Percentiles rank a stretch among this genome's conserved stretches.
phyloP scores from a whole-genome alignment of 2,797 vertebrate species.

The Liasis olivaceus region DNA sequence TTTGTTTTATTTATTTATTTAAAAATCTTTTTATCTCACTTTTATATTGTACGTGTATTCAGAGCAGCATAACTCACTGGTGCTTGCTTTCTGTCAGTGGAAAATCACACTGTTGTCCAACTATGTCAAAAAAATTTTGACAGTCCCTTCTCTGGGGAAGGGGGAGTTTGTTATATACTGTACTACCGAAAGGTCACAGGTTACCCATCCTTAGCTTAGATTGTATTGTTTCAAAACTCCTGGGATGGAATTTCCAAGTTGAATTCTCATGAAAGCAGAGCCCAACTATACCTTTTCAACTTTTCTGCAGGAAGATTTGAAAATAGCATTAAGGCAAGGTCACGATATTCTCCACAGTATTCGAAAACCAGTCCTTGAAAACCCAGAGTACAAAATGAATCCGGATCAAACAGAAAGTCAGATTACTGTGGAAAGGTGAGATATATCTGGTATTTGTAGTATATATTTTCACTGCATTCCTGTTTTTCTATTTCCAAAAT shows the following conservation, averaged over 20 bases:
- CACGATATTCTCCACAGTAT: constrained; percentile 85
- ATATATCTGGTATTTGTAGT: not conserved
- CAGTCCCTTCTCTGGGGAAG: not conserved
- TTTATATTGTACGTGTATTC: not conserved
- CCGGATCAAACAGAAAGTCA: constrained; percentile 94
- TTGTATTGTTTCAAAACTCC: not conserved
- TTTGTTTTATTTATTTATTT: not conserved
- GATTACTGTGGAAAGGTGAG: constrained; percentile 91
- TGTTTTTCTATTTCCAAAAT: not conserved
- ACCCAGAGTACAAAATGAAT: constrained; percentile 87
- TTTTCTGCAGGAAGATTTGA: constrained; percentile 83
- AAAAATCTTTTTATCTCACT: not conserved
- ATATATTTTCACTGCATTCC: not conserved
- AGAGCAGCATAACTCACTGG: not conserved
- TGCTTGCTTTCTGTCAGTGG: not conserved
- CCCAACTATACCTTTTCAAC: not conserved
- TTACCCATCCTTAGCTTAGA: not conserved
- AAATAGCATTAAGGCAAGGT: constrained; percentile 84
- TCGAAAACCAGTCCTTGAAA: constrained; percentile 81
- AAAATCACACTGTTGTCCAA: not conserved
- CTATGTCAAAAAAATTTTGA: not conserved
- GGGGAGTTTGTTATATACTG: not conserved
- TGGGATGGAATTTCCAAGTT: not conserved
- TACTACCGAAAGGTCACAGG: not conserved
- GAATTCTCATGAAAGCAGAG: not conserved